Evolutionary conservation across 2,797 vertebrate species (phyloP), one percentile per base, ranked within the genome.

Genomic region (Cyclura pinguis): DNA sequence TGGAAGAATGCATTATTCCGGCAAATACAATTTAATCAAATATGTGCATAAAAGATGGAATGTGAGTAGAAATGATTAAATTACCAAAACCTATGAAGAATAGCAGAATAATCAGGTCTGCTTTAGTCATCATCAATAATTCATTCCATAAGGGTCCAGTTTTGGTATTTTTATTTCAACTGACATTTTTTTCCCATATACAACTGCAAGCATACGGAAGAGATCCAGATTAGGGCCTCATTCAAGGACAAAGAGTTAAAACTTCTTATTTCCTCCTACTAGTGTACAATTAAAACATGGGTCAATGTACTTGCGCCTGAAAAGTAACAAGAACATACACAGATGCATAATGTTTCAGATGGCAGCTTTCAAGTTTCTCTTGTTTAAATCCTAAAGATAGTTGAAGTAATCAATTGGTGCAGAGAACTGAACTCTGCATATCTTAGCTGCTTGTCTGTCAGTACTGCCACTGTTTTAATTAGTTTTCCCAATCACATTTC

Each of bases 1-100:
- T 88, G 93, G 87, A 9, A 94, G n/a, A 27, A 3, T 14, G 52
- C 89, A 81, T 76, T 95, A 93, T 84, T 90, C 80, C 89, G 94
- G 88, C 47, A 84, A 35, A 0, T 0, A 82, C 0, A 85, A 73
- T 24, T 82, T 88, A 92, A 93, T 80, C 92, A 94, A 91, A 88
- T 67, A 67, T 77, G 78, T 88, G 93, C 74, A 87, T 89, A 91
- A 85, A 29, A 87, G 0, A 1, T 93, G 90, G 8, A 73, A 20
- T 50, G 22, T 64, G 38, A 67, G 16, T 55, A 83, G 24, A 1
- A 2, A 20, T 78, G 89, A 90, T 81, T 84, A 91, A 93, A 87
- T 92, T 85, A 83, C 81, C 78, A 91, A 55, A 81, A 87, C 88
- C 67, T 52, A 82, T 80, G 74, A 87, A 86, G 29, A 47, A 74